Base-by-base conservation (phyloP, 2,888 invertebrate species). In the Plusia festucae region DNA sequence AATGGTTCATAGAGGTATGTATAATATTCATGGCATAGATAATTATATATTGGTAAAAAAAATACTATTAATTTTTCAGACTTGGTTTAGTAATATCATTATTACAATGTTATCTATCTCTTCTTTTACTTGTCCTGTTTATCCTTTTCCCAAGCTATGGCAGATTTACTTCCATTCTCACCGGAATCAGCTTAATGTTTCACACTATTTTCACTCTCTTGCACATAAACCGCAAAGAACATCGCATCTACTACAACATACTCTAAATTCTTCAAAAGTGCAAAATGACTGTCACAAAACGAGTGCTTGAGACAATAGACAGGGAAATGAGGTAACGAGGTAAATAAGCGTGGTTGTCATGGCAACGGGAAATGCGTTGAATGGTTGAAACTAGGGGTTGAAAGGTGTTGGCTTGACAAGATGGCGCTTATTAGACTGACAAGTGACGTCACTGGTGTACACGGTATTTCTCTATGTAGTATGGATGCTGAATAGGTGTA, bases 241-340 rank as follows among this genome's bases (percentile, higher is more conserved):
- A 66, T 60, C 27, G 7, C 40, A 54, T 13, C 11, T 1, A 53
- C 64, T 49, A 40, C 11, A 53, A 27, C 20, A 46, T 54, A 46
- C 55, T 44, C 34, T 7, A 66, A 60, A 75, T 53, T 63, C 60
- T 46, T 58, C 34, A 22, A 53, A 65, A 53, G 60, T 20, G 54
- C n/a, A 60, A 78, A 75, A 76, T 68, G 64, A 54, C 30, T 7
- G 22, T 53, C 52, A 55, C 49, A 22, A 54, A 68, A 44, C 49
- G 53, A 62, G 64, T 62, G 32, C 32, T 34, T 44, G 56, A 71
- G 55, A 78, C 70, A 70, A 81, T 60, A 68, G 62, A 65, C 59
- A 57, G 61, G 60, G 60, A 75, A 73, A 79, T 75, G 69, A 70
- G 61, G 58, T 75, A 79, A 79, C 70, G 69, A 81, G 67, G 30